Evolutionary conservation across 2,888 invertebrate species (phyloP), one percentile per base, ranked within the genome.

Genomic region (Ditula angustiorana): DNA sequence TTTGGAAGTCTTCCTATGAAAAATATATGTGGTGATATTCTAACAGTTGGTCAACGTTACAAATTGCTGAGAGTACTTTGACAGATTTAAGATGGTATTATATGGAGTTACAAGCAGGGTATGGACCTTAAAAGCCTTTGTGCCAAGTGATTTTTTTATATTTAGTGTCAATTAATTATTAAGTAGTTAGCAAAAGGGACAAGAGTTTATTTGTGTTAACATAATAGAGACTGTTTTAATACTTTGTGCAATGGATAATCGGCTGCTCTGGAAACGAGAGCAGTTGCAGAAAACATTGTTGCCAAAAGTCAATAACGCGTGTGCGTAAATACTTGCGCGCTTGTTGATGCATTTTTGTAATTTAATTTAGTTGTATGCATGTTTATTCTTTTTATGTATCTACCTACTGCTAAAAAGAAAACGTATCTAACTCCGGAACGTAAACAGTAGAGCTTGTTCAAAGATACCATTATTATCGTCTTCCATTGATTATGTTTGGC

Each of bases 111-210:
- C 11, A 79, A 74, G 90, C 92, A 92, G 92, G 92, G 92, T 92
- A 89, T 87, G 92, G 92, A 92, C 92, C 90, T 88, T 80, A 82
- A 76, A 81, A 88, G 92, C 92, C 92, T 90, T 92, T 87, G 92
- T 92, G 92, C 92, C 92, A 91, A 92, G 92, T 92, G 92, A 92
- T 92, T 89, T 84, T 49, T 86, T 86, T 85, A 82, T 80, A 83
- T 84, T 87, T 89, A 92, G 91, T 88, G 90, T 92, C 91, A 92
- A 92, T 91, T 92, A 90, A 81, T 61, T 61, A 50, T 77, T 83
- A 82, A 80, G 78, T 89, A 90, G 85, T 86, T 90, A 90, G 86
- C 80, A 79, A 86, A 82, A 73, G 71, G 82, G 82, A 84, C 80
- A 79, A 85, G 83, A 88, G 80, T 88, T 85, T 88, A 88, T 86